These are phyloP conservation scores for Agrotis clavis DNA, from an alignment of 2,888 invertebrate species.

Conservation along the genomic window DNA sequence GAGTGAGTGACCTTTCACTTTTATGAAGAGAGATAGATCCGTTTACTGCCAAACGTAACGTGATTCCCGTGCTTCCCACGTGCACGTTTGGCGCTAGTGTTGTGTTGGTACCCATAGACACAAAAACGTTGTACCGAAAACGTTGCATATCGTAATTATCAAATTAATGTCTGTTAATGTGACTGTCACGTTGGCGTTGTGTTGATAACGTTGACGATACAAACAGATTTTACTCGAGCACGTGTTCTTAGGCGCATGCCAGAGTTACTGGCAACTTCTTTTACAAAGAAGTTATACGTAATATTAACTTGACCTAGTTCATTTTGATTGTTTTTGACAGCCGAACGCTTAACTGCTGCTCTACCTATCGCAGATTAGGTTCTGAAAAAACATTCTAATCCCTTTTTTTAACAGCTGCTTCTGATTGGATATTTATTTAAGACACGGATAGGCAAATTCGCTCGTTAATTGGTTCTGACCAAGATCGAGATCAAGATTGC, in stretches of 20 bases:
- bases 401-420: too few relatives aligned
- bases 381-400: too few relatives aligned
- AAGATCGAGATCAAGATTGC: too few relatives aligned
- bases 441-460: too few relatives aligned
- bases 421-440: too few relatives aligned
- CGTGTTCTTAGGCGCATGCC: slow-evolving; percentile 41
- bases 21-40: too few relatives aligned
- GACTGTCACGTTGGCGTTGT: slow-evolving; percentile 62
- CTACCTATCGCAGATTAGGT: too few relatives aligned
- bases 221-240: slow-evolving; percentile 35
- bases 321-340: background rate
- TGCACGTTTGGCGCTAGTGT: background rate
- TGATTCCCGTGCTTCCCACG: too few relatives aligned
- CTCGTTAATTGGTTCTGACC: too few relatives aligned
- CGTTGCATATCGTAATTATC: slow-evolving; percentile 19
- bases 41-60: too few relatives aligned
- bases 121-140: slow-evolving; percentile 22
- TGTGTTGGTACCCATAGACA: background rate
- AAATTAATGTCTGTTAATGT: slow-evolving; percentile 32
- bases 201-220: slow-evolving; percentile 51
- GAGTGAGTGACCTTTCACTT: too few relatives aligned
- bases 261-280: slow-evolving; percentile 24
- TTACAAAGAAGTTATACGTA: background rate
- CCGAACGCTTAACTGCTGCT: too few relatives aligned
- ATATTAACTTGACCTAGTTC: background rate